Conservation (phyloP, 2,113 vertebrate species). For the Megatriorchis doriae region DNA sequence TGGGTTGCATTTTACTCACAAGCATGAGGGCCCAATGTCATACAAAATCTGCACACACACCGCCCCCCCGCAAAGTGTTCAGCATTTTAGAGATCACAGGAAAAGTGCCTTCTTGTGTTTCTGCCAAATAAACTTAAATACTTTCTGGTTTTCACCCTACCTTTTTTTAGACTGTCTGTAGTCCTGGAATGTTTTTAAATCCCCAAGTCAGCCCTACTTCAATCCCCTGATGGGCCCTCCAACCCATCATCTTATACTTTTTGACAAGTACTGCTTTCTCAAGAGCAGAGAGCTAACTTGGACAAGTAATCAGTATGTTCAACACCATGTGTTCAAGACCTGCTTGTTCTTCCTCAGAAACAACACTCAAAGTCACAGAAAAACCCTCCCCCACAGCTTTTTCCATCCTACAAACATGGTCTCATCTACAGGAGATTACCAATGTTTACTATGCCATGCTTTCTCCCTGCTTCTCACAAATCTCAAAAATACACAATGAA, state of each 20-base stretch:
- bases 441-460: background rate
- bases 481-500: background rate
- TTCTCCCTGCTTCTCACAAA: background rate
- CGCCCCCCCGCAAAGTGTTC: background rate
- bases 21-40: background rate
- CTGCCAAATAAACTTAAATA: background rate
- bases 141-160: background rate
- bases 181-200: background rate
- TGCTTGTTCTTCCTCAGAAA: background rate
- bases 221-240: background rate
- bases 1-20: background rate
- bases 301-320: background rate
- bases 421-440: background rate
- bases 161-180: background rate
- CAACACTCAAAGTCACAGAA: background rate
- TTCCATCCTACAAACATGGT: background rate
- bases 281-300: background rate
- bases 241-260: background rate
- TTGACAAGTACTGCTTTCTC: background rate
- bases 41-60: background rate
- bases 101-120: background rate
- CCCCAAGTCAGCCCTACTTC: background rate
- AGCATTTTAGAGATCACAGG: background rate
- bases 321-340: background rate
- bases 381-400: background rate